Base-by-base conservation (phyloP, 2,113 vertebrate species). In the Dasyornis broadbenti region DNA sequence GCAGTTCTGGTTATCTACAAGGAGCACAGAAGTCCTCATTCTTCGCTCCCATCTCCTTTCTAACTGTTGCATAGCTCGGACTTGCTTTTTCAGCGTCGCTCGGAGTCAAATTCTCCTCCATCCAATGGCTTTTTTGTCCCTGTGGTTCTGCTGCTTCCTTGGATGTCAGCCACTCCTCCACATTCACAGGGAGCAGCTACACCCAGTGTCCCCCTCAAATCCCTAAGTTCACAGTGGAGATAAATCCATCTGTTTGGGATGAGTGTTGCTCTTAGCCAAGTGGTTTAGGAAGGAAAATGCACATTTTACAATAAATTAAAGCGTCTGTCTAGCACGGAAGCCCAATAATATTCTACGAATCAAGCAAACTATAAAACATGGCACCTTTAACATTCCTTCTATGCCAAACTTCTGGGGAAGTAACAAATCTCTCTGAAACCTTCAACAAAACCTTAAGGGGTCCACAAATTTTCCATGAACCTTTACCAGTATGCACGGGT, bases 201-300 rank as follows among this genome's bases (percentile, higher is more conserved):
- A 37, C 11, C 17, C 59, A n/a, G 11, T 0, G 4, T 13, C 17
- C 26, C 44, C 22, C 71, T 30, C 44, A 60, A 4, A 61, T 2
- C 45, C 54, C 16, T 0, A 0, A 28, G 21, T 35, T 17, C 35
- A 33, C 56, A 40, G 15, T 8, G 31, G 28, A 50, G 13, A 31
- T 5, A 10, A 3, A 3, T 33, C 47, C 39, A 12, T 22, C 22
- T 71, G 13, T 13, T 26, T 14, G 53, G 49, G 61, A 30, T 15
- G 10, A 50, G 64, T 4, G 8, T 3, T 66, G 42, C 31, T 78
- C 14, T 40, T n/a, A 54, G 28, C 61, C 44, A 53, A 0, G 1
- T 10, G 19, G 11, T 59, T 79, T 31, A 75, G 24, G 49, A 69
- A 78, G 20, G 61, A 81, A 33, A 1, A 1, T 6, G 3, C 19